Evolutionary conservation across 1,140 invertebrate species (phyloP), one percentile per base, ranked within the genome.

Genomic region (Solenopsis invicta): DNA sequence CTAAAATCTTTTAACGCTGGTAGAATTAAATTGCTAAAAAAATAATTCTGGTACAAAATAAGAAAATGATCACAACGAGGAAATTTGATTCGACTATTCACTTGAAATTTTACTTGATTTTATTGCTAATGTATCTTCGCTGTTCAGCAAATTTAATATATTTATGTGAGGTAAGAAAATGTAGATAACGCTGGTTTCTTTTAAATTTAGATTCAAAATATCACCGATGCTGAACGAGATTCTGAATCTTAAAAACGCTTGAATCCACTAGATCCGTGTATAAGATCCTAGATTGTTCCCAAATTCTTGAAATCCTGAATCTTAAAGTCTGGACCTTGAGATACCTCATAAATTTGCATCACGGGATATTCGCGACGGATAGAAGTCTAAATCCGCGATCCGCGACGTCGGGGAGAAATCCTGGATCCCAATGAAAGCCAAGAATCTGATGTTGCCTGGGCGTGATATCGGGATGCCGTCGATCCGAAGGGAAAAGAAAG

Each of bases 321-420:
- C 54, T 82, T 82, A 84, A 84, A 84, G 80, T 54, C 18, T 75
- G 69, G 54, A 84, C 80, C 41, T 61, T 69, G 54, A 74, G 41
- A 61, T 18, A 45, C 54, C 69, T 74, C 69, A 75, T 84, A 84
- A 84, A 75, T 84, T 84, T 84, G 69, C 21, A 84, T 84, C 69
- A 74, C 45, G 56, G 69, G 59, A 85, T 59, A 78, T 85, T 78
- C 74, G 74, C 75, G 74, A 62, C 61, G 64, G 75, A 85, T 78
- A 67, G 82, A 78, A 78, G 48, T 85, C 82, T 78, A 85, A 85
- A 84, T 84, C 80, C 54, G 34, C 80, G 80, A 84, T 74, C 80
- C 69, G 45, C 54, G 29, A n/a, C 52, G 29, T 37, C 77, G 62
- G 29, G 41, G 13, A 61, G 71, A 59, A 59, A 48, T 82, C 29